These are phyloP conservation scores for Isaurus tuberculatus DNA, from an alignment of 92 coral and sea anemone species.

Conservation along the genomic window DNA sequence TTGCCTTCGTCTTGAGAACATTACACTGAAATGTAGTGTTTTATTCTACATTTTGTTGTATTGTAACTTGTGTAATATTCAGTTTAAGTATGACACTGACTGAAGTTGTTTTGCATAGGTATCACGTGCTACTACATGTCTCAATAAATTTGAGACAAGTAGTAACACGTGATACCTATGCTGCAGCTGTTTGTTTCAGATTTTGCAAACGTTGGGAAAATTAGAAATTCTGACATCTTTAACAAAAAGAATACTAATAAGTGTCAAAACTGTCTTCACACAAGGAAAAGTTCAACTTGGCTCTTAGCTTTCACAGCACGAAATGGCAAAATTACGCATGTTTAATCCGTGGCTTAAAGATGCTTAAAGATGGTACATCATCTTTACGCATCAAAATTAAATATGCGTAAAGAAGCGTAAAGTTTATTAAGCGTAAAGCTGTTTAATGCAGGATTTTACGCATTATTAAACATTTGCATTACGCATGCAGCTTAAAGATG, in stretches of 20 bases:
- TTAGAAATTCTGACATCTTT: no score
- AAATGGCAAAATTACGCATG: slow-evolving; percentile 29
- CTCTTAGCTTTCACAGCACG: not conserved
- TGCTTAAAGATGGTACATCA: not conserved
- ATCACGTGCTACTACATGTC: slow-evolving; percentile 15
- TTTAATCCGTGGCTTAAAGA: slow-evolving; percentile 17
- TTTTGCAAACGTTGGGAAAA: slow-evolving; percentile 3
- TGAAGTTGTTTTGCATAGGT: slow-evolving; percentile 29
- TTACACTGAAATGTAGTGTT: slow-evolving; percentile 15
- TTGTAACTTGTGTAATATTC: slow-evolving; percentile 33
- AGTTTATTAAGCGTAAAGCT: slow-evolving; percentile 7
- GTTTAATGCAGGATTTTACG: slow-evolving; percentile 7
- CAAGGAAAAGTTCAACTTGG: slow-evolving; percentile 2
- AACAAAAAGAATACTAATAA: slow-evolving; percentile 8
- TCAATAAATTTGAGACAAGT: slow-evolving; percentile 8
- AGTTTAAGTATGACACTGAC: slow-evolving; percentile 28
- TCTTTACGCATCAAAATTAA: no score
- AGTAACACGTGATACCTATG: not conserved
- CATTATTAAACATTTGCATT: slow-evolving; percentile 9
- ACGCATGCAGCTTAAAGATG: slow-evolving; percentile 26
- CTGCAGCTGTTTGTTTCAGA: slow-evolving; percentile 18
- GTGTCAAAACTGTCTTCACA: not conserved
- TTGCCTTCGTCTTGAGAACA: slow-evolving; percentile 17
- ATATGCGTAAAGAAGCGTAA: no score
- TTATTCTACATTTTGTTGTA: slow-evolving; percentile 23